A percentile compares a stretch with the other conserved stretches of the same genome.
Evolutionary conservation across 1,140 invertebrate species (phyloP).

Genomic region (Leptestheria dahalacensis): DNA sequence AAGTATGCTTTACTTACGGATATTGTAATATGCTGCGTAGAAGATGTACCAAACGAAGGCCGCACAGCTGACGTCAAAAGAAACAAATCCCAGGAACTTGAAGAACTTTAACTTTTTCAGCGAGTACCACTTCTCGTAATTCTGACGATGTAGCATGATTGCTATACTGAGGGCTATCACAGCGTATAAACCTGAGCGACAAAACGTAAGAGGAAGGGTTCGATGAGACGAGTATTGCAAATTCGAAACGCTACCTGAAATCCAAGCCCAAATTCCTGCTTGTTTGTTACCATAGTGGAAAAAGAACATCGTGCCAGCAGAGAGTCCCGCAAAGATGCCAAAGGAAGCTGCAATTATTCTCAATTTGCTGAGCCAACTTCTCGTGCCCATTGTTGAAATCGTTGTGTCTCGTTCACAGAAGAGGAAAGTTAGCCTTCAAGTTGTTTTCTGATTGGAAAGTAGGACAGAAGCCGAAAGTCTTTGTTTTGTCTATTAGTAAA

Average conservation of each 20-base stretch:
- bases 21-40: constrained; percentile 14
- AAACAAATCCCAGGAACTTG: constrained; percentile 6
- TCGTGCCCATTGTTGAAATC: background rate
- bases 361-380: background rate
- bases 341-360: background rate
- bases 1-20: constrained; percentile 5
- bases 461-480: no score
- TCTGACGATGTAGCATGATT: background rate
- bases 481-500: background rate
- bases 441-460: no score
- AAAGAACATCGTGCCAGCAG: background rate
- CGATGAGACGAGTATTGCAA: no score
- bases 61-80: background rate
- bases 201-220: no score
- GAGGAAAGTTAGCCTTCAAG: no score
- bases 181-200: background rate
- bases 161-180: background rate
- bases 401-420: no score
- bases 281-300: background rate
- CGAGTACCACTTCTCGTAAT: background rate
- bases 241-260: no score
- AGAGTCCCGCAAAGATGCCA: background rate
- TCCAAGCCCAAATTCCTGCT: background rate
- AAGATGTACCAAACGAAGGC: constrained; percentile 14
- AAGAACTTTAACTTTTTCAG: background rate